A percentile compares a stretch with the other conserved stretches of the same genome.
phyloP scores from a whole-genome alignment of 2,113 vertebrate genomes.

The Amblyopsis rosae region DNA sequence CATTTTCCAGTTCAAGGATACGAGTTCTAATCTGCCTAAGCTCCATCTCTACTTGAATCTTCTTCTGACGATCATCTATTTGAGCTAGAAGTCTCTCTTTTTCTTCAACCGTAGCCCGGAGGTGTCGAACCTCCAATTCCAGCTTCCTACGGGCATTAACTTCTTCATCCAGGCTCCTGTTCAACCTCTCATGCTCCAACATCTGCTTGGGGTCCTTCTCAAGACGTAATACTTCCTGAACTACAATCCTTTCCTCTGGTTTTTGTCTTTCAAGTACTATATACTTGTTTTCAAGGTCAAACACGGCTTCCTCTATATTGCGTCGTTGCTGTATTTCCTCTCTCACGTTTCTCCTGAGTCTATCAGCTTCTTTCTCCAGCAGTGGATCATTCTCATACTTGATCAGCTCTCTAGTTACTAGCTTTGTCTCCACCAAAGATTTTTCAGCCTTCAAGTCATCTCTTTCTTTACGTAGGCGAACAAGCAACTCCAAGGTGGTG shows the following conservation, averaged over 20 bases:
- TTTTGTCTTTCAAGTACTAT: slow-evolving; percentile 88
- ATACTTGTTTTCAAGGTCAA: slow-evolving; percentile 87
- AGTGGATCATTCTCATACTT: slow-evolving; percentile 91
- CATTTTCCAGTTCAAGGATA: slow-evolving; percentile 85
- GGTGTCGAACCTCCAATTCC: slow-evolving; percentile 85
- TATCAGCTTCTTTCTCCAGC: slow-evolving; percentile 87
- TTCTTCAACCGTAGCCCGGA: slow-evolving; percentile 79
- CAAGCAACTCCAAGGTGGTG: slow-evolving; percentile 81
- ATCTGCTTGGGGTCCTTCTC: slow-evolving; percentile 87
- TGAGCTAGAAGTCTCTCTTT: slow-evolving; percentile 80
- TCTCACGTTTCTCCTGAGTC: slow-evolving; percentile 82
- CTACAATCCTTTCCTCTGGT: slow-evolving; percentile 87
- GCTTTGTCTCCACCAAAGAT: slow-evolving; percentile 88
- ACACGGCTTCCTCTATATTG: slow-evolving; percentile 80
- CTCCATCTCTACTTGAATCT: slow-evolving; percentile 86
- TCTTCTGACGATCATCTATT: slow-evolving; percentile 84
- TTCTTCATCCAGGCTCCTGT: slow-evolving; percentile 83
- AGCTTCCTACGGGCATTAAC: slow-evolving; percentile 79
- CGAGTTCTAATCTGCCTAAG: slow-evolving; percentile 82
- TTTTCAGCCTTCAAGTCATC: slow-evolving; percentile 85
- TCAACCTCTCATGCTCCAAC: slow-evolving; percentile 83
- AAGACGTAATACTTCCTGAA: slow-evolving; percentile 84
- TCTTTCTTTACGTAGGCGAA: slow-evolving; percentile 83
- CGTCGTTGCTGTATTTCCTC: slow-evolving; percentile 83
- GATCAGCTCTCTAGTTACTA: slow-evolving; percentile 87